Base-by-base conservation (phyloP, 2,113 vertebrate species). In the Butorides virescens region DNA sequence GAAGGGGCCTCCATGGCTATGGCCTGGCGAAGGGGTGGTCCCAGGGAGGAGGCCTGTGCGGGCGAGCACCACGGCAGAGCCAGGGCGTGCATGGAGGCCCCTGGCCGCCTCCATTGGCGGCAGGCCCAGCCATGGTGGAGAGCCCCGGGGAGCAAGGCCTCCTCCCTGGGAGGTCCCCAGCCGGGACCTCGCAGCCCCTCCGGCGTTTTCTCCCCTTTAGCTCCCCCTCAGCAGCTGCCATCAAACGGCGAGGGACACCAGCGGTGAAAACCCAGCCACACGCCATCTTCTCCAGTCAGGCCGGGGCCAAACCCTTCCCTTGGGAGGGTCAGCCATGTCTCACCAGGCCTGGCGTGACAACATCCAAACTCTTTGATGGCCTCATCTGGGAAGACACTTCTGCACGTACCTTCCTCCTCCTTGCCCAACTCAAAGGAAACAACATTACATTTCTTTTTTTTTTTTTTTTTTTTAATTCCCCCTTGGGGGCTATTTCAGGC, bases 1-100 rank as follows among this genome's bases (percentile, higher is more conserved):
- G 39, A 16, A 65, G n/a, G 20, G 16, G 25, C 2, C 26, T 10
- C 56, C 5, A 1, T 2, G 6, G 16, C 4, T 42, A 13, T 32
- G 65, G 53, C 44, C 18, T 2, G 2, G 26, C 10, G 9, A 32
- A 36, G 3, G 12, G 30, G 29, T 34, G n/a, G 29, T 3, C 13
- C 56, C 0, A 0, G 11, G n/a, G 8, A 67, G 36, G 11, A 52
- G 5, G 26, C n/a, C n/a, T n/a, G n/a, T n/a, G n/a, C n/a, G n/a
- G n/a, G n/a, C n/a, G n/a, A n/a, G n/a, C n/a, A n/a, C n/a, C n/a
- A n/a, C n/a, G n/a, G n/a, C n/a, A n/a, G n/a, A n/a, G n/a, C n/a
- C n/a, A n/a, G n/a, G n/a, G n/a, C n/a, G n/a, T n/a, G n/a, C n/a
- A n/a, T n/a, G n/a, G n/a, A n/a, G n/a, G n/a, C n/a, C n/a, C n/a